Evolutionary conservation across 1,140 invertebrate genomes (phyloP).

Genomic region (Heliconius melpomene): DNA sequence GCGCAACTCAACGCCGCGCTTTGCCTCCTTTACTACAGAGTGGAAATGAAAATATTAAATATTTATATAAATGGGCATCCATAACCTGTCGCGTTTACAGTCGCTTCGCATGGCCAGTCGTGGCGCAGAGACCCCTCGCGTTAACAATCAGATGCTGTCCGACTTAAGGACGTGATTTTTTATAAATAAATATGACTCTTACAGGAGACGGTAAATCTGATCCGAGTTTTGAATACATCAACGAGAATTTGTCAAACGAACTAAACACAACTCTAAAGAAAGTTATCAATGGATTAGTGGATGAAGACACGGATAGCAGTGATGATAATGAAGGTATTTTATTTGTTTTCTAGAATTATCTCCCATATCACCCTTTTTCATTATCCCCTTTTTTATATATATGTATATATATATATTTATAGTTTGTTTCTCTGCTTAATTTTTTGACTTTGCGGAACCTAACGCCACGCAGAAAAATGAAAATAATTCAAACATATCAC

Average conservation of each 20-base stretch:
- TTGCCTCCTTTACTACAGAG: too few species aligned
- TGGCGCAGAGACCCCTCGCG: too few species aligned
- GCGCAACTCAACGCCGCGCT: too few species aligned
- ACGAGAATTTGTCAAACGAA: slow-evolving; percentile 48
- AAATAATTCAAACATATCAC: too few species aligned
- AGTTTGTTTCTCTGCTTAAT: too few species aligned
- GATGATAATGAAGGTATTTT: background rate
- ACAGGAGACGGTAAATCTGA: slow-evolving; percentile 18
- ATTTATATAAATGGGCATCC: too few species aligned
- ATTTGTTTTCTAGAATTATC: background rate
- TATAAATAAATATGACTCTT: background rate
- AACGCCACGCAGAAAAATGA: background rate
- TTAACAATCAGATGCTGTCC: too few species aligned
- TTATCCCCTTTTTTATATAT: background rate
- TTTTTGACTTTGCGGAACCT: background rate
- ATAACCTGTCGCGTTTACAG: too few species aligned
- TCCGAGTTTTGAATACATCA: slow-evolving; percentile 47
- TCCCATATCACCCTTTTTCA: background rate
- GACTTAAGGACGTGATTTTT: too few species aligned
- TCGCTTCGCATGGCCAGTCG: too few species aligned
- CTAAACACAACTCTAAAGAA: slow-evolving; percentile 50
- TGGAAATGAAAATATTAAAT: too few species aligned
- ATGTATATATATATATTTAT: too few species aligned
- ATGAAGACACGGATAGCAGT: slow-evolving; percentile 9
- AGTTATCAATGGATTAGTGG: slow-evolving; percentile 48